Percentiles rank a stretch among this genome's conserved stretches.
phyloP scores from a whole-genome alignment of 1,140 invertebrate species.

The Rhopalosiphum maidis region DNA sequence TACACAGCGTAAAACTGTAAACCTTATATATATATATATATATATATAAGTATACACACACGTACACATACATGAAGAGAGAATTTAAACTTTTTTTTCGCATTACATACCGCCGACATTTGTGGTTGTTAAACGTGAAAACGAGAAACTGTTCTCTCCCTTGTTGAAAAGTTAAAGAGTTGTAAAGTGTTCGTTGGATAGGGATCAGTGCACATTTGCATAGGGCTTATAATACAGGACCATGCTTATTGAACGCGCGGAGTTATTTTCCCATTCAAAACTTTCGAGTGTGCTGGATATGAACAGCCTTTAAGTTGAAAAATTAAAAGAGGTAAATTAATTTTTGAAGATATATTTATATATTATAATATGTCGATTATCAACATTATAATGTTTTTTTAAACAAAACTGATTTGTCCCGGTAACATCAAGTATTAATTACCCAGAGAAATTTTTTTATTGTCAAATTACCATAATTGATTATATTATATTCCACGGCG shows the following conservation, averaged over 20 bases:
- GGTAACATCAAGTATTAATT: not conserved
- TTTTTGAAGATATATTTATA: not conserved
- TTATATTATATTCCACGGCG: not conserved
- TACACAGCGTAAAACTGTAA: not conserved
- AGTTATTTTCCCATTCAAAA: conserved; percentile 19
- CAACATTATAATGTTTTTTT: not conserved
- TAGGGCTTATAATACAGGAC: not conserved
- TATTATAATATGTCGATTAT: not conserved
- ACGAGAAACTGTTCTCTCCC: conserved; percentile 25
- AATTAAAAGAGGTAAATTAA: not conserved
- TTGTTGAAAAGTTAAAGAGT: conserved; percentile 34
- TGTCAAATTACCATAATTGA: not conserved
- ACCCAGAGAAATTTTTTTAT: not conserved
- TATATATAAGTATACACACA: not conserved
- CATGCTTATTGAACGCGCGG: not conserved
- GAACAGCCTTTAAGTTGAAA: not conserved
- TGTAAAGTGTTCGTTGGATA: conserved; percentile 38
- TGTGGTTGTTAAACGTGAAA: conserved; percentile 31
- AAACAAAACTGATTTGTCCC: not conserved
- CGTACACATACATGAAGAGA: not conserved
- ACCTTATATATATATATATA: not conserved
- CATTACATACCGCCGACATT: not conserved
- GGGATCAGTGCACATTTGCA: conserved; percentile 43
- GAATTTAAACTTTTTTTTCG: conserved; percentile 13
- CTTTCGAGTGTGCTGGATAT: not conserved